phyloP scores from a whole-genome alignment of 2,888 invertebrate genomes.

The Phaonia tiefii region DNA sequence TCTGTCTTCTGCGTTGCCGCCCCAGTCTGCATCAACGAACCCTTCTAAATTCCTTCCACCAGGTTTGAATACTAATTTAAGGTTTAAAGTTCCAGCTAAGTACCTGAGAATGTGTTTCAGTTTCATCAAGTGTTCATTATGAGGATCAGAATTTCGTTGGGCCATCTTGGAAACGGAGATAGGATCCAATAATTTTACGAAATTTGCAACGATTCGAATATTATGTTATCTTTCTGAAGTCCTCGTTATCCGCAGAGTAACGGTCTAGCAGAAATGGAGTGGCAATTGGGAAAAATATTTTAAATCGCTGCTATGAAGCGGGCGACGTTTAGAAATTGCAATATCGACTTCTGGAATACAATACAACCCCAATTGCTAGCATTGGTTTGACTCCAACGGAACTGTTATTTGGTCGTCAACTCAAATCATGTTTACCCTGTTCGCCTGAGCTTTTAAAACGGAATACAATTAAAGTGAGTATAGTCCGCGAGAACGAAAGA shows the following conservation, averaged over 20 bases:
- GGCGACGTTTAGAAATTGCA: not conserved
- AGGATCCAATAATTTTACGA: slow-evolving; percentile 21
- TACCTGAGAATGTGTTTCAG: too few species aligned
- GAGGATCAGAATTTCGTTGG: too few species aligned
- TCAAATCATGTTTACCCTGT: not conserved
- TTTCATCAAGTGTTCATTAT: too few species aligned
- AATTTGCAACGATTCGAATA: slow-evolving; percentile 28
- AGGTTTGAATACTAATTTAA: too few species aligned
- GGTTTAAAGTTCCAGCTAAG: too few species aligned
- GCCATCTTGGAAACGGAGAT: too few species aligned
- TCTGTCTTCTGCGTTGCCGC: too few species aligned
- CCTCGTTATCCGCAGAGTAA: slow-evolving; percentile 43
- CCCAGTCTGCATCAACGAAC: too few species aligned
- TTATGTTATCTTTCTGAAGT: slow-evolving; percentile 67
- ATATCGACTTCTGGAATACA: slow-evolving; percentile 37
- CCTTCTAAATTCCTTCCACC: too few species aligned
- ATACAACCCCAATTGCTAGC: slow-evolving; percentile 17
- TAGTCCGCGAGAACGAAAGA: not conserved
- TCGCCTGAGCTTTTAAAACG: not conserved
- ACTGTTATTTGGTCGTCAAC: slow-evolving; percentile 19
- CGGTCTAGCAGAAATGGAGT: slow-evolving; percentile 31
- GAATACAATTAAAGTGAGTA: not conserved
- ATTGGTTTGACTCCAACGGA: slow-evolving; percentile 15
- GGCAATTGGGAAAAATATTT: too few species aligned
- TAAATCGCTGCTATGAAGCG: slow-evolving; percentile 29